Evolutionary conservation across 2,113 vertebrate species (phyloP), one percentile per base, ranked within the genome.

Genomic region (Brachypodius melanocephalos): DNA sequence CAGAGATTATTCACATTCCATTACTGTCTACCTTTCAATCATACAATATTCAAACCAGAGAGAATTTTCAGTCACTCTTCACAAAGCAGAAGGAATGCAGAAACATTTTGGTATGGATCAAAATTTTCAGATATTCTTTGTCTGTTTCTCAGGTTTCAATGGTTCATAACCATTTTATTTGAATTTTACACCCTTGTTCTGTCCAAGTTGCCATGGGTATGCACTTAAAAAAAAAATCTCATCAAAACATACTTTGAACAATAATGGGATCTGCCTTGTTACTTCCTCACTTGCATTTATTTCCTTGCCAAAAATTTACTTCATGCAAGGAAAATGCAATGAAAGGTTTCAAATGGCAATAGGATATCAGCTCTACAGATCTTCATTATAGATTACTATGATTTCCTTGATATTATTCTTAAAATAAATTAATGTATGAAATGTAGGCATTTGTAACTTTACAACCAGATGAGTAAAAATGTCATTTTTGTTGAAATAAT

Each of bases 1-100:
- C 40, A 95, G 95, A 95, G 93, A 94, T 89, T 49, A 84, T 95
- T 97, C 88, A 92, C 89, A 90, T 97, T 92, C 69, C 97, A 81
- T 96, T 97, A 94, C 74, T 95, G 49, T 71, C 55, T 79, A 84
- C 85, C 77, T 95, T 91, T 96, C 78, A 95, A 95, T 95, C 89
- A 95, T 97, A 95, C 85, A 85, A 72, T 67, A 88, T 85, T 82
- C 46, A 95, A 96, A 96, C 69, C 24, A 73, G 79, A 98, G 89
- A 87, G 58, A 97, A 96, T 96, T 97, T 96, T 92, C 96, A 92
- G 78, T 93, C 58, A 68, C 95, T 98, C 94, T 87, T 97, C 87
- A 92, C 12, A 76, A 92, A 88, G 51, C 67, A 94, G 79, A 63
- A 95, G 48, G 52, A 81, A 75, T 61, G 51, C 13, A 94, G 95